These are phyloP conservation scores for Aricia artaxerxes DNA, from an alignment of 2,888 invertebrate genomes.

Conservation along the genomic window DNA sequence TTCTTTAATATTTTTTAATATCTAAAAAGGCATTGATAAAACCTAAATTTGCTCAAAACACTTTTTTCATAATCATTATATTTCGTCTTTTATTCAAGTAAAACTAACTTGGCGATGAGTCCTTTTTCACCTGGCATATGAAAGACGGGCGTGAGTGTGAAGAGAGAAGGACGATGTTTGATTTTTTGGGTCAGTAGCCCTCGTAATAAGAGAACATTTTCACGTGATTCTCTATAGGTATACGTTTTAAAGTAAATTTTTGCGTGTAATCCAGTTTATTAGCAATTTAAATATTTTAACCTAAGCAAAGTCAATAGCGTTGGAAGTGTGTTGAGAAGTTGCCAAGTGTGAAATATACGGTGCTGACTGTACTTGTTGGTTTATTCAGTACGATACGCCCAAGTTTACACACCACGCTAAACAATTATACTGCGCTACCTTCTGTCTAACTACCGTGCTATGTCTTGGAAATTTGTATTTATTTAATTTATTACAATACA, in stretches of 20 bases:
- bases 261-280: too few relatives aligned
- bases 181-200: too few relatives aligned
- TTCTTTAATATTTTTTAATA: too few relatives aligned
- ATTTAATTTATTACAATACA: not conserved
- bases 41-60: too few relatives aligned
- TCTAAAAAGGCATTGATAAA: too few relatives aligned
- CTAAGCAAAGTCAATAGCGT: not conserved
- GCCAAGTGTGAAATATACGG: constrained; percentile 12
- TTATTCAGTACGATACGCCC: constrained; percentile 42
- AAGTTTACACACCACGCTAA: constrained; percentile 41
- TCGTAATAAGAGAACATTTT: too few relatives aligned
- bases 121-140: too few relatives aligned
- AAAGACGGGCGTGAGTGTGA: too few relatives aligned
- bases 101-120: too few relatives aligned
- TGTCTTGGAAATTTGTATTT: constrained; percentile 2
- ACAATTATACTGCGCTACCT: constrained; percentile 35
- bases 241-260: not conserved
- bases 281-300: not conserved
- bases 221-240: not conserved
- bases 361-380: constrained; percentile 30
- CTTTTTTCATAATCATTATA: too few relatives aligned
- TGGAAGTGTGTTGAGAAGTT: constrained; percentile 17
- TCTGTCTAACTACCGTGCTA: constrained; percentile 37
- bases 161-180: too few relatives aligned
- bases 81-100: too few relatives aligned